Percentiles rank a stretch among this genome's conserved stretches.
These are phyloP conservation scores for Otocyon megalotis DNA, from an alignment of 2,113 vertebrate species.

Conservation along the genomic window DNA sequence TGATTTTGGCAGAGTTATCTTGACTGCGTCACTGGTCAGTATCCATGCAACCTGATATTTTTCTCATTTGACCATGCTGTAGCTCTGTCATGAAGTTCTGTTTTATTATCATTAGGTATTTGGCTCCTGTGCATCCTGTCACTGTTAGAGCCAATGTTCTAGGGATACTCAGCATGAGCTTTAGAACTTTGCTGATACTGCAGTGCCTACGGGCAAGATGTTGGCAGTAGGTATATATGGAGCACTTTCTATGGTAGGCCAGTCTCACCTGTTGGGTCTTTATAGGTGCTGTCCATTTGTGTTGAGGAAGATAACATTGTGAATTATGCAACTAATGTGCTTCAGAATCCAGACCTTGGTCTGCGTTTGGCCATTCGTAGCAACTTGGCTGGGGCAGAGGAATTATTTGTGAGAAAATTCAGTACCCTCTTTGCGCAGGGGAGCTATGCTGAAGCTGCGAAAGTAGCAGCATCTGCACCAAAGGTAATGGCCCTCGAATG, in stretches of 20 bases:
- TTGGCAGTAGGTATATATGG: fast-evolving
- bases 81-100: background rate
- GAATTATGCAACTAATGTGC: slow-evolving; percentile 93
- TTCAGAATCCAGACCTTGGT: slow-evolving; percentile 95
- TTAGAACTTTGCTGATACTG: background rate
- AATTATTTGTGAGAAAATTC: slow-evolving; percentile 95
- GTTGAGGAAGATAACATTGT: slow-evolving; percentile 98
- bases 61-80: background rate
- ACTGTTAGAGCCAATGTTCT: background rate
- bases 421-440: slow-evolving; percentile 94
- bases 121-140: background rate
- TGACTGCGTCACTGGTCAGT: background rate
- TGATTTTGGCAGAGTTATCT: background rate
- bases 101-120: background rate
- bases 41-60: background rate
- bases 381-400: slow-evolving; percentile 94
- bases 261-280: background rate
- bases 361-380: slow-evolving; percentile 94
- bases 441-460: slow-evolving; percentile 94
- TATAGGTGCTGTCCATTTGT: slow-evolving; percentile 94
- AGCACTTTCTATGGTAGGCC: background rate
- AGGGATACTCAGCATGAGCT: background rate
- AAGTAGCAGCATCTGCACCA: slow-evolving; percentile 94
- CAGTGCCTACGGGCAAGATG: background rate
- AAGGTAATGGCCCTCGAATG: slow-evolving; percentile 87